Percentiles rank a stretch among this genome's conserved stretches.
phyloP scores from a whole-genome alignment of 2,888 invertebrate genomes.

The Caenorhabditis sp. region DNA sequence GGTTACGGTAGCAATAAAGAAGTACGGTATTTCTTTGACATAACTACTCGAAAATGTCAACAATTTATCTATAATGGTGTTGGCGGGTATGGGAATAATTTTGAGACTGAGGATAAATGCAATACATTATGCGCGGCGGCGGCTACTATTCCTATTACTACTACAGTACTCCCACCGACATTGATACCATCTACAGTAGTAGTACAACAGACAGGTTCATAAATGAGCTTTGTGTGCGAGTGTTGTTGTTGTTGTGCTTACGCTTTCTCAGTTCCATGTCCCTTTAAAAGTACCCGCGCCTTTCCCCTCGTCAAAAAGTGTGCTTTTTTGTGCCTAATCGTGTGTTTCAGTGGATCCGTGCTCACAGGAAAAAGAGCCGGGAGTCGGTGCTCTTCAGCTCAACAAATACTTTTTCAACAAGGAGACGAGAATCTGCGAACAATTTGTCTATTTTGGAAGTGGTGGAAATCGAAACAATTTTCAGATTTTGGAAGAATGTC shows the following conservation, averaged over 20 bases:
- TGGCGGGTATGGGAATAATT: slow-evolving; percentile 61
- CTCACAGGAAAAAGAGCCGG: slow-evolving; percentile 62
- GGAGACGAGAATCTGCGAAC: slow-evolving; percentile 61
- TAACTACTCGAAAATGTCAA: slow-evolving; percentile 47
- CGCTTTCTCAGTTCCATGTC: not conserved
- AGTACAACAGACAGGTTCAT: not conserved
- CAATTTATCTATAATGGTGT: slow-evolving; percentile 62
- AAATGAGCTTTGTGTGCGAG: too few relatives aligned
- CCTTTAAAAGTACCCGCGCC: slow-evolving; percentile 1
- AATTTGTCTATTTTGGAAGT: slow-evolving; percentile 67
- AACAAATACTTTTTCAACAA: slow-evolving; percentile 66
- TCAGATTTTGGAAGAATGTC: slow-evolving; percentile 65
- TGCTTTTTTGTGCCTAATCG: not conserved
- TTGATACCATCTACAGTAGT: slow-evolving; percentile 5
- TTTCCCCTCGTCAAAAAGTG: not conserved
- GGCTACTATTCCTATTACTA: slow-evolving; percentile 11
- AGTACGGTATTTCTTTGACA: slow-evolving; percentile 62
- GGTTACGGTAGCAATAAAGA: slow-evolving; percentile 59
- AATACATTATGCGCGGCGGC: slow-evolving; percentile 26
- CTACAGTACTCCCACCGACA: not conserved
- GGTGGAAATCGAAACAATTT: slow-evolving; percentile 71
- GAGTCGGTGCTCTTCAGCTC: slow-evolving; percentile 65
- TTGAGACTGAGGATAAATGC: slow-evolving; percentile 59
- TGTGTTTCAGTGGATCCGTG: slow-evolving; percentile 68
- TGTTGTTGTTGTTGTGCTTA: slow-evolving; percentile 3